Conservation (phyloP, 2,113 vertebrate genomes). For the Cryptotis parvus region DNA sequence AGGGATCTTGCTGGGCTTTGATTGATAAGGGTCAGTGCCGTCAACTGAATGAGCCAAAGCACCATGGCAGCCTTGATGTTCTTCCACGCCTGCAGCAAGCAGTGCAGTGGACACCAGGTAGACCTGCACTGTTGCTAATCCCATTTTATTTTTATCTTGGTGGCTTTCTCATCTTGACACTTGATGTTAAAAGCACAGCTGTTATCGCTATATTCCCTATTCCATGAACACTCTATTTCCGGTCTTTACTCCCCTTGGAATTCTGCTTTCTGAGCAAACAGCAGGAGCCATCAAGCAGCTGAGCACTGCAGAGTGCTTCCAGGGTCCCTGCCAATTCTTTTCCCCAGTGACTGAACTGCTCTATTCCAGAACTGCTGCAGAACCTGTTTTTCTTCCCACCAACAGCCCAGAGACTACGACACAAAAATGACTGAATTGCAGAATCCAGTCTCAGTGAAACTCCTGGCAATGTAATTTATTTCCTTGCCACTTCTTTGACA, state of each 20-base stretch:
- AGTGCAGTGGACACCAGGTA: slow-evolving; percentile 95
- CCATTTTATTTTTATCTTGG: slow-evolving; percentile 93
- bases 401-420: slow-evolving; percentile 94
- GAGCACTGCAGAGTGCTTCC: slow-evolving; percentile 93
- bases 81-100: slow-evolving; percentile 94
- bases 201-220: slow-evolving; percentile 93
- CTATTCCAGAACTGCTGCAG: slow-evolving; percentile 77
- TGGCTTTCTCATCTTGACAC: slow-evolving; percentile 90
- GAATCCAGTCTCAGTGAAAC: slow-evolving; percentile 92
- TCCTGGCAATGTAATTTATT: slow-evolving; percentile 94
- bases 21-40: slow-evolving; percentile 77
- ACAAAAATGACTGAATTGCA: slow-evolving; percentile 92
- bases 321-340: slow-evolving; percentile 94
- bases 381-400: slow-evolving; percentile 91
- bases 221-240: slow-evolving; percentile 88
- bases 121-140: slow-evolving; percentile 94
- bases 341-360: slow-evolving; percentile 89
- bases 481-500: slow-evolving; percentile 95
- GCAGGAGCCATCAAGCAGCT: slow-evolving; percentile 95
- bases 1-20: slow-evolving; percentile 87
- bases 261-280: slow-evolving; percentile 89
- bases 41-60: slow-evolving; percentile 81
- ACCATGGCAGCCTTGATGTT: slow-evolving; percentile 88
- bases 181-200: slow-evolving; percentile 94
- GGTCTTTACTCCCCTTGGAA: slow-evolving; percentile 89